phyloP scores from a whole-genome alignment of 2,113 vertebrate species.

The Phrynosoma platyrhinos region DNA sequence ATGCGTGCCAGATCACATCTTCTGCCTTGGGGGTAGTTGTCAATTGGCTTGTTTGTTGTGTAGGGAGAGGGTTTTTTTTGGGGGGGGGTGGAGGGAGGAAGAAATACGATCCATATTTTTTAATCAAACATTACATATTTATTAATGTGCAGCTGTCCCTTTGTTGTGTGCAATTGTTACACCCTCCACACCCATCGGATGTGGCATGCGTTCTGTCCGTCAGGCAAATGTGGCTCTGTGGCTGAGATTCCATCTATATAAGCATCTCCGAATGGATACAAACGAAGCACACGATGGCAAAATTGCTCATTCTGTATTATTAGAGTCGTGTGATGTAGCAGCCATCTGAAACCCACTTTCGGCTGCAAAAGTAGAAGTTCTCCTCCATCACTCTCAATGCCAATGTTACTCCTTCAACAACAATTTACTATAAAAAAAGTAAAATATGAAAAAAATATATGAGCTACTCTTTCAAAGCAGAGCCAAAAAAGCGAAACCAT shows the following conservation, averaged over 20 bases:
- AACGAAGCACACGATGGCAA: slow-evolving; percentile 66
- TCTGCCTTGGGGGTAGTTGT: slow-evolving; percentile 82
- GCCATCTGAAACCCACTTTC: slow-evolving; percentile 72
- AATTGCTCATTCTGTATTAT: slow-evolving; percentile 60
- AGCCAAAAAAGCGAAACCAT: background rate
- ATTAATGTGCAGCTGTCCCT: slow-evolving; percentile 88
- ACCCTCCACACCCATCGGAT: slow-evolving; percentile 67
- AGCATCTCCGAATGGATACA: slow-evolving; percentile 73
- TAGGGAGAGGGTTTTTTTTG: background rate
- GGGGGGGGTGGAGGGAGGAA: slow-evolving; percentile 68
- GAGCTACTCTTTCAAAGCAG: slow-evolving; percentile 21
- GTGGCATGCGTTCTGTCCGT: slow-evolving; percentile 73
- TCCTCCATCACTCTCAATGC: background rate
- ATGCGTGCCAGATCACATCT: slow-evolving; percentile 85
- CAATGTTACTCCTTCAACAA: slow-evolving; percentile 29
- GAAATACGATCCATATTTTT: slow-evolving; percentile 88
- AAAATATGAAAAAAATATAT: background rate
- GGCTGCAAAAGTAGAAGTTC: background rate
- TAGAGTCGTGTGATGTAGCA: slow-evolving; percentile 61
- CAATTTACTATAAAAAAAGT: too few species aligned
- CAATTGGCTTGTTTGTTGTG: slow-evolving; percentile 62
- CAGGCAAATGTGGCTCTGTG: slow-evolving; percentile 77
- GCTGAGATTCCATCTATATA: slow-evolving; percentile 78
- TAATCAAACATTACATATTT: slow-evolving; percentile 90
- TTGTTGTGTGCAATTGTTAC: slow-evolving; percentile 75